Conservation (phyloP, 2,113 vertebrate species). For the Grammomys surdaster region DNA sequence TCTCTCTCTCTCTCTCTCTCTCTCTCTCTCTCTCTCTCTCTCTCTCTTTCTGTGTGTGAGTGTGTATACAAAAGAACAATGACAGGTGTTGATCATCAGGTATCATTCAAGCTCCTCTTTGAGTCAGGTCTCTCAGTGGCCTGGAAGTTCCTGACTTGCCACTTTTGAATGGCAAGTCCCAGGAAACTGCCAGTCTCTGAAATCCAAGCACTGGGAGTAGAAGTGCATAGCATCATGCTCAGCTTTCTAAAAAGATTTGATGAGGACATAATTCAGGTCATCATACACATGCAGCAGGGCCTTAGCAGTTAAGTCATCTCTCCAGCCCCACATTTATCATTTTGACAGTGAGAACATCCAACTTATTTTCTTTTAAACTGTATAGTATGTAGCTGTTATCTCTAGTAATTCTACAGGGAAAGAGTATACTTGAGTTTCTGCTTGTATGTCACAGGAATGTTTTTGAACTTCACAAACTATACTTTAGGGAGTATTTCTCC, state of each 20-base stretch:
- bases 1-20: no score
- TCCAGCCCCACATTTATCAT: neutral
- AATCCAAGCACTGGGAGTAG: no score
- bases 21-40: no score
- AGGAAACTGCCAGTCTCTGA: neutral
- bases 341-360: neutral
- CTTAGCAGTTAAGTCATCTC: neutral
- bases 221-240: no score
- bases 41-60: no score
- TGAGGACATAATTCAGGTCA: neutral
- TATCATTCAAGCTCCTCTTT: neutral
- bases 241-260: neutral
- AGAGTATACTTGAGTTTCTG: neutral
- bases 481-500: no score
- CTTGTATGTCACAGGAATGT: neutral
- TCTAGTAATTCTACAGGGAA: neutral
- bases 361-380: neutral
- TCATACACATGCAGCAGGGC: neutral
- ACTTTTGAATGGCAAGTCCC: no score
- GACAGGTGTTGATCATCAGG: neutral
- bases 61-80: neutral
- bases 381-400: neutral
- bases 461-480: neutral
- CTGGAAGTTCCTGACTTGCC: neutral
- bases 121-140: neutral